Conservation (phyloP, 2,797 vertebrate genomes). For the Gallirallus australis region DNA sequence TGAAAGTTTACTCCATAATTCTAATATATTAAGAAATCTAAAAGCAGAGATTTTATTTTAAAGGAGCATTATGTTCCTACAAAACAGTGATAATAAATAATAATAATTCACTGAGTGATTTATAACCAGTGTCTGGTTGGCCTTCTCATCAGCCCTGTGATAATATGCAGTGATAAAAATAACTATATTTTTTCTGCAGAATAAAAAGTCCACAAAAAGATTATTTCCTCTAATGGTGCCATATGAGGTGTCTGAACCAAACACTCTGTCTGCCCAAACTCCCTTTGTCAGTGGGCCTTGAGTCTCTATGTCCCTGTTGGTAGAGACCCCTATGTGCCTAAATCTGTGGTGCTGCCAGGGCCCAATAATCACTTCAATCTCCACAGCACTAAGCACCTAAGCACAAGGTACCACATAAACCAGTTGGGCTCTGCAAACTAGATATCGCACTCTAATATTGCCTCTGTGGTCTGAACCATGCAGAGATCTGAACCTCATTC, state of each 20-base stretch:
- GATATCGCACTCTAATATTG: not conserved
- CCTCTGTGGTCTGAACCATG: not conserved
- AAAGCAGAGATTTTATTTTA: not conserved
- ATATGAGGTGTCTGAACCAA: not conserved
- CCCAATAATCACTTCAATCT: not conserved
- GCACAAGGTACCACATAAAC: not conserved
- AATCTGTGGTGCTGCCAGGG: not conserved
- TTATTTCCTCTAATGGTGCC: not conserved
- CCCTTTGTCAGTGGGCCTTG: accelerated
- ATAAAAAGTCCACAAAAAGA: not conserved
- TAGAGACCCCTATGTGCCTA: not conserved
- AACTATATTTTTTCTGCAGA: not conserved
- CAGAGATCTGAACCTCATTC: not conserved
- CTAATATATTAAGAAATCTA: not conserved
- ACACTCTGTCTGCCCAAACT: not conserved
- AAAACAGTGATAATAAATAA: not conserved
- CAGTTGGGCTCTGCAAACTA: not conserved
- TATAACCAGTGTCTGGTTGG: not conserved
- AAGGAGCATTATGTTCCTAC: not conserved
- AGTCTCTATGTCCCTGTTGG: accelerated
- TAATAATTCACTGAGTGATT: not conserved
- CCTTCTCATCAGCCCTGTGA: not conserved
- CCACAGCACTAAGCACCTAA: not conserved
- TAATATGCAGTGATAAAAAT: not conserved
- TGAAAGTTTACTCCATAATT: not conserved